Percentiles rank a stretch among this genome's conserved stretches.
phyloP scores from a whole-genome alignment of 2,113 vertebrate genomes.

The Oenanthe melanoleuca region DNA sequence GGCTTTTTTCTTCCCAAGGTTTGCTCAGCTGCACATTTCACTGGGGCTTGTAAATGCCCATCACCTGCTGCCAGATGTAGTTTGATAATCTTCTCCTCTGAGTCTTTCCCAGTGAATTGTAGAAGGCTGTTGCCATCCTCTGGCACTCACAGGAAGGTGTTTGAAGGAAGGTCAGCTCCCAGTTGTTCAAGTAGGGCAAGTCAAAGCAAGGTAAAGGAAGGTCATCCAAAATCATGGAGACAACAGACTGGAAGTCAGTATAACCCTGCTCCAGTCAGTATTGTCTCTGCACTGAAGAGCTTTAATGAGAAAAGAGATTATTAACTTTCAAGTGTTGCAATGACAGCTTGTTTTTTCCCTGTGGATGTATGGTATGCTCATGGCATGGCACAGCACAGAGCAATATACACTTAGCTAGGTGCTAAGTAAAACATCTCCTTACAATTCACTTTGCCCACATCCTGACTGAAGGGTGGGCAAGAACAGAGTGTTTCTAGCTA shows the following conservation, averaged over 20 bases:
- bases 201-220: neutral
- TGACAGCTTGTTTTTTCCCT: neutral
- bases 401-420: neutral
- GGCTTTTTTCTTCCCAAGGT: neutral
- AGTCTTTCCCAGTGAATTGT: neutral
- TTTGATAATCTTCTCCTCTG: neutral
- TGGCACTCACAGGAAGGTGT: neutral
- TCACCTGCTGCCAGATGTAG: neutral
- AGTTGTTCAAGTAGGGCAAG: neutral
- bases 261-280: neutral
- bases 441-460: neutral
- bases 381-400: neutral
- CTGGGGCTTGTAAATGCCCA: neutral
- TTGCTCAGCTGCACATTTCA: neutral
- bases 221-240: neutral
- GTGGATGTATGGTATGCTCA: neutral
- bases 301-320: constrained; percentile 18
- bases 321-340: neutral
- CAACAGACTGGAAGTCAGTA: neutral
- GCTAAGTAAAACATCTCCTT: neutral
- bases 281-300: neutral
- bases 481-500: neutral
- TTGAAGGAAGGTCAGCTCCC: neutral
- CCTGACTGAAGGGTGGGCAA: neutral
- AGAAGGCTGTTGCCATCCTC: constrained; percentile 27